Base-by-base conservation (phyloP, 2,113 vertebrate genomes). In the Oncorhynchus masou region DNA sequence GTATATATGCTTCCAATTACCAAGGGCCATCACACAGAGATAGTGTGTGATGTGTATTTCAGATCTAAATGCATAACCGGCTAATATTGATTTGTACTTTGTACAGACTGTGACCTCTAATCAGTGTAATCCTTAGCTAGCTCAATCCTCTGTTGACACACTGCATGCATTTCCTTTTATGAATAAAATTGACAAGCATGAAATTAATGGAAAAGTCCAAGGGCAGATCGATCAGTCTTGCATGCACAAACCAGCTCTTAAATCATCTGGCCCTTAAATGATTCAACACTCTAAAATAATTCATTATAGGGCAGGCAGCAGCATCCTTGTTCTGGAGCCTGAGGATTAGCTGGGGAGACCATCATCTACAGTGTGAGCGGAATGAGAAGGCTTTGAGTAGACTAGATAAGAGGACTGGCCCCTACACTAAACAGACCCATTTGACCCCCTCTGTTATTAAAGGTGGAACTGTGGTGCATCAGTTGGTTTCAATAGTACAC, bases 151-250 rank as follows among this genome's bases (percentile, higher is more conserved):
- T 39, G 72, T 73, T 76, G 75, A 86, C 76, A 84, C 80, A 22
- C 71, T 81, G 60, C 69, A 72, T 79, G 59, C 75, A 57, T 74
- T 73, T 70, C 76, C 27, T 25, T 78, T 68, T 81, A 74, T 82
- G 49, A 78, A 85, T 54, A 70, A 80, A 74, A 84, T 70, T 78
- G 78, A 84, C 74, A 76, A 70, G 29, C 81, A 78, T 81, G 67
- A 83, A 83, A 83, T 86, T 70, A 88, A 83, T 83, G 12, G 77
- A 73, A 62, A 70, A 72, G 70, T 79, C 78, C 74, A 84, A 78
- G 70, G 71, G 75, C 73, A 64, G 74, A 88, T 86, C 79, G 75
- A 78, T 83, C 78, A 79, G 60, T 45, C 67, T 34, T 80, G 67
- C 77, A 85, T 80, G 67, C 77, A 85, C 78, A 84, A 87, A 85